Evolutionary conservation across 2,797 vertebrate genomes (phyloP), one percentile per base, ranked within the genome.

Genomic region (Neosilurus mollespiculum): DNA sequence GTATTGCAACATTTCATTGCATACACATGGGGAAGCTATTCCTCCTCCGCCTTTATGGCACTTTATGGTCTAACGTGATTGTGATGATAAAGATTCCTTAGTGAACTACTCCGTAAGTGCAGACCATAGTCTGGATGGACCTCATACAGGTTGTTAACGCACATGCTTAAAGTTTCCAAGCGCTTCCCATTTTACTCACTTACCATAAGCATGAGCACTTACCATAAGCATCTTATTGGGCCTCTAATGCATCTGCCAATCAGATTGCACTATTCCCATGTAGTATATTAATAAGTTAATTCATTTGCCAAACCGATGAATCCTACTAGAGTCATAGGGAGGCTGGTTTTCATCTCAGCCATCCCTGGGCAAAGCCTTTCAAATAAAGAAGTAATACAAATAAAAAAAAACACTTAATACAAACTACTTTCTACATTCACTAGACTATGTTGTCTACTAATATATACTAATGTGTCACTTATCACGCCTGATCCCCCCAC

Each of bases 401-500:
- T 0, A 37, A 9, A 69, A 20, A 10, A 30, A 66, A 30, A 0
- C n/a, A 34, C 0, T 12, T 30, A 66, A 66, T 5, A 10, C 24
- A n/a, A 70, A 53, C 49, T 1, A 53, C 51, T 24, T 54, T 6
- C 14, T 72, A 9, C n/a, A 15, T 72, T 26, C 12, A 15, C n/a
- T 53, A 71, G 43, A 22, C n/a, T 15, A 26, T 37, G 15, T 43
- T 69, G 34, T 16, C 49, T 30, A 30, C 30, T 30, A 20, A 72
- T 7, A 6, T 72, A 72, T 3, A 58, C 18, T 76, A 58, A 58
- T 76, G 11, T 20, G 54, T 20, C 30, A 34, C 26, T 81, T n/a
- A 81, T 82, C 51, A 82, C 84, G 87, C 82, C 83, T 64, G 43
- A 79, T 91, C n/a, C 15, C 5, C 20, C 12, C 62, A 37, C 87